Evolutionary conservation across 92 coral and sea anemone species (phyloP), one percentile per base, ranked within the genome.

Genomic region (Palythoa grandis): DNA sequence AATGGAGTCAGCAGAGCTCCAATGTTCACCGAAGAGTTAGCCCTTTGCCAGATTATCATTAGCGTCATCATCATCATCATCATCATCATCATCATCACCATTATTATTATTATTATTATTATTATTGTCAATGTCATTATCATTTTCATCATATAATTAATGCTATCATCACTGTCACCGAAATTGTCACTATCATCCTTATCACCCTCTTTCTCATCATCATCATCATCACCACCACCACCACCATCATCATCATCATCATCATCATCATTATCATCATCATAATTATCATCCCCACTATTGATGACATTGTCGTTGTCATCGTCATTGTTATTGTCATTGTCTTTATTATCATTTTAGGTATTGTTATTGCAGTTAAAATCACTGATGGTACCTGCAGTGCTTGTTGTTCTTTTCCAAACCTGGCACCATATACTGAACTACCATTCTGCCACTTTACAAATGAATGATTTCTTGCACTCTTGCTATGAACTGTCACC

Each of bases 321-420:
- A 56, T 12, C 3, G 9, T 7, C 19, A 12, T 56, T 56, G 15
- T 56, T 12, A 16, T 56, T 56, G 4, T 56, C 61, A 56, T 56
- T 56, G 61, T 56, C 19, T 3, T 1, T 56, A 56, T 12, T 13
- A 56, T 12, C 61, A 63, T 5, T n/a, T 19, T n/a, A 43, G 9
- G 50, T 43, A 43, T 4, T 43, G 9, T 3, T 8, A 43, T 43
- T 43, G 50, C 9, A 1, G 50, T 29, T 29, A 0, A 29, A 29
- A 29, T 29, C 19, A 58, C 22, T 17, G 69, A 17, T 17, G 24
- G 25, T n/a, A 94, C 98, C 94, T 94, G 98, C 52, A 92, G 87
- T 2, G 98, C 98, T 69, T 94, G 95, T 73, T 89, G 80, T 19
- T 94, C 98, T 83, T 90, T 94, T 2, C 86, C 90, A 92, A 92